A percentile compares a stretch with the other conserved stretches of the same genome.
phyloP scores from a whole-genome alignment of 2,888 invertebrate species.

The Drosophila aldrichi region DNA sequence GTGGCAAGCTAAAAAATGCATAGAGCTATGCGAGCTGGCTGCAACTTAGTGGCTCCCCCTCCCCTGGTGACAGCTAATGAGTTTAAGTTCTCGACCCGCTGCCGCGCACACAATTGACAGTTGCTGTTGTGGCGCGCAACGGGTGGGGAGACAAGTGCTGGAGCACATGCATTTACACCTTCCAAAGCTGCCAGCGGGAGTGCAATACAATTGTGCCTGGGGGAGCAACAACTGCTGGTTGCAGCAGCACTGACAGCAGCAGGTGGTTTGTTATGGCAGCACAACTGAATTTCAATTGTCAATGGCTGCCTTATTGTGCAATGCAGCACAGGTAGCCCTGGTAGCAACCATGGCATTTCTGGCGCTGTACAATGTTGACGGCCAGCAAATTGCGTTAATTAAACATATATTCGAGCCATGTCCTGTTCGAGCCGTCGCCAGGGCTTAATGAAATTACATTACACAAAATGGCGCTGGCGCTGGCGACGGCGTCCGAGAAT shows the following conservation, averaged over 20 bases:
- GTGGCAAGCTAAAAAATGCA: conserved; percentile 73
- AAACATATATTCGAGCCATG: conserved; percentile 44
- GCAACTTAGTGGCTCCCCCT: conserved; percentile 35
- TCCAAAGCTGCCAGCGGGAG: conserved; percentile 30
- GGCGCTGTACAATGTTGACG: conserved; percentile 34
- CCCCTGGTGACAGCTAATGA: conserved; percentile 71
- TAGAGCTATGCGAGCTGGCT: conserved; percentile 36
- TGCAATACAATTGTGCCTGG: conserved; percentile 39
- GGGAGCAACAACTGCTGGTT: conserved; percentile 26
- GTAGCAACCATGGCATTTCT: conserved; percentile 5
- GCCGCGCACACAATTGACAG: conserved; percentile 70
- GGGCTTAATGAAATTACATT: conserved; percentile 71
- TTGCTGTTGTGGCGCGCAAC: conserved; percentile 17
- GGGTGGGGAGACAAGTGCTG: conserved; percentile 40
- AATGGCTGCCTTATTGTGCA: conserved; percentile 19
- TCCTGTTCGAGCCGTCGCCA: conserved; percentile 29
- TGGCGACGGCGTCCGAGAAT: conserved; percentile 24
- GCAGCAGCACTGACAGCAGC: conserved; percentile 34
- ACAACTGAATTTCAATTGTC: conserved; percentile 24
- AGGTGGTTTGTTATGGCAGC: conserved; percentile 47
- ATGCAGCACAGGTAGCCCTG: background rate
- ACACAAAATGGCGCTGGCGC: conserved; percentile 57
- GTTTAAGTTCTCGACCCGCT: conserved; percentile 73
- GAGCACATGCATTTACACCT: conserved; percentile 45
- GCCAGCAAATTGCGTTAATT: conserved; percentile 55